These are phyloP conservation scores for Pogona vitticeps DNA, from an alignment of 2,113 vertebrate species.

Conservation along the genomic window DNA sequence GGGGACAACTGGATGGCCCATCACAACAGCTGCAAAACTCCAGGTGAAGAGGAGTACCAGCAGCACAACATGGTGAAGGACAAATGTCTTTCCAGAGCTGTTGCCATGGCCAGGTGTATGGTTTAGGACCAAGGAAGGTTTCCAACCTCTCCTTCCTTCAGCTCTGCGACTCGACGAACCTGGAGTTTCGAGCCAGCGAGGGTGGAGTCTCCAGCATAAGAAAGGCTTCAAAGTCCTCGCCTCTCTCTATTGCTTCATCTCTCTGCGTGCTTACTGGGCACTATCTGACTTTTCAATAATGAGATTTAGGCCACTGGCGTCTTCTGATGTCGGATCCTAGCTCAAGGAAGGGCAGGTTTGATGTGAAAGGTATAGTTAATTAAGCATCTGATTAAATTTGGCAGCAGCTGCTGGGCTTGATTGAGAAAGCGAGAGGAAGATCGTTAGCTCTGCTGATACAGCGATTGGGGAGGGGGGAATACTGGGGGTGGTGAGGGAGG, in stretches of 20 bases:
- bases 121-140: neutral
- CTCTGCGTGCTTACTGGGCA: neutral
- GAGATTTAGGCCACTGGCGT: neutral
- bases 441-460: slow-evolving; percentile 72
- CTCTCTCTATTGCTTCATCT: too few species aligned
- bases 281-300: neutral
- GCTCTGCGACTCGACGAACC: neutral
- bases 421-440: slow-evolving; percentile 56
- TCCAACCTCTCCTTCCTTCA: neutral
- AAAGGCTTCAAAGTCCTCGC: neutral
- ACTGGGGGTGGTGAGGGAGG: neutral
- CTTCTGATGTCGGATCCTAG: neutral
- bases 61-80: too few species aligned
- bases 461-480: slow-evolving; percentile 39
- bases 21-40: too few species aligned
- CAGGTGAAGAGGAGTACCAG: too few species aligned
- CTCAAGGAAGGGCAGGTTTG: neutral
- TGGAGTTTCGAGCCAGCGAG: neutral
- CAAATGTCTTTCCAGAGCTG: too few species aligned
- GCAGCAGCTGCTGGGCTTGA: slow-evolving; percentile 53
- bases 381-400: slow-evolving; percentile 69
- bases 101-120: too few species aligned
- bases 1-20: too few species aligned
- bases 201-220: too few species aligned
- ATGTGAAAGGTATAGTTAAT: slow-evolving; percentile 38